These are phyloP conservation scores for Gallinago undulata DNA, from an alignment of 2,113 vertebrate genomes.

Conservation along the genomic window DNA sequence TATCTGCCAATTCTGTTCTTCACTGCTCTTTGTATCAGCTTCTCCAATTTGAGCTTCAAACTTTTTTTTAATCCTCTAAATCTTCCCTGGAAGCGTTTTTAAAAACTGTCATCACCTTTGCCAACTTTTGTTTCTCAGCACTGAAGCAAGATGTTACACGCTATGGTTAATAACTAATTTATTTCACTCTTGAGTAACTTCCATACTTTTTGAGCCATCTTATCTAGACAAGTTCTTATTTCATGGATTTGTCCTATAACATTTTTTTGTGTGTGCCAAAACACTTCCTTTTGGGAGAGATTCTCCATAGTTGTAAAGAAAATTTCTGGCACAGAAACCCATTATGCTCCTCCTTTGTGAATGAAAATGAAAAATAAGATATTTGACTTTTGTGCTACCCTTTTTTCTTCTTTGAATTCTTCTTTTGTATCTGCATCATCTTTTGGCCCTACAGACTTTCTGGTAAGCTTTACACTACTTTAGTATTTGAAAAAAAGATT, in stretches of 20 bases:
- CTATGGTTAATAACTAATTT: slow-evolving; percentile 38
- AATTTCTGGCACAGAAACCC: not conserved
- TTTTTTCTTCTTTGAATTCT: not conserved
- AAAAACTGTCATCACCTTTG: slow-evolving; percentile 26
- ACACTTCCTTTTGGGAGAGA: not conserved
- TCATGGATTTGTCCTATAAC: not conserved
- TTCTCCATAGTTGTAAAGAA: not conserved
- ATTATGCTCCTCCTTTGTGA: not conserved
- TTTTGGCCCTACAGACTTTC: not conserved
- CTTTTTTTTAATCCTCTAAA: slow-evolving; percentile 9
- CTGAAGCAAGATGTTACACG: slow-evolving; percentile 38
- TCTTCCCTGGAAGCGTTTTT: slow-evolving; percentile 44
- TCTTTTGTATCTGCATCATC: not conserved
- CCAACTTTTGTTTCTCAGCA: slow-evolving; percentile 26
- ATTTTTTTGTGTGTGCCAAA: not conserved
- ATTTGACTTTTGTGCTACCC: not conserved
- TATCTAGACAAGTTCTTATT: not conserved
- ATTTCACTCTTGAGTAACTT: slow-evolving; percentile 7
- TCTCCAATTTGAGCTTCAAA: not conserved
- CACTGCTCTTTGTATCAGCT: slow-evolving; percentile 3
- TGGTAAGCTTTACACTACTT: not conserved
- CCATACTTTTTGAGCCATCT: not conserved
- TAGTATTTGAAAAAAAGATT: not conserved
- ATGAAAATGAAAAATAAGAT: not conserved
- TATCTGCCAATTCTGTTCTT: not conserved